Evolutionary conservation across 2,113 vertebrate species (phyloP).

Genomic region (Gymnorhina tibicen): DNA sequence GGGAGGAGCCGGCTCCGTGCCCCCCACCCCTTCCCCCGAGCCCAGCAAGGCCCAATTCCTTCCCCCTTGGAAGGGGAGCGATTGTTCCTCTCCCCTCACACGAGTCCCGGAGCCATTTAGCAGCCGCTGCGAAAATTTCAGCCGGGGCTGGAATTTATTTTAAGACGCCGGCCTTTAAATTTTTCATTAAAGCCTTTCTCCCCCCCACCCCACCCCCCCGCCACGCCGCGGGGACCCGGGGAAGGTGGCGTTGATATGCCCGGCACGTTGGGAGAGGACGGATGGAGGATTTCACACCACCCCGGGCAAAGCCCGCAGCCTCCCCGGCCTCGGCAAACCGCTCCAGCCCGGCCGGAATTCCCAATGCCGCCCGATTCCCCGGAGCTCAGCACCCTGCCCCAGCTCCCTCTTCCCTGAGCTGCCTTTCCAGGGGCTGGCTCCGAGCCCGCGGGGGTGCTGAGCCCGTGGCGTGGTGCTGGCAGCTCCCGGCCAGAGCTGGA

Average conservation of each 20-base stretch:
- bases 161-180: constrained; percentile 39
- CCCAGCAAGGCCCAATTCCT: neutral
- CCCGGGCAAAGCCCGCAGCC: neutral
- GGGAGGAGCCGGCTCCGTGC: neutral
- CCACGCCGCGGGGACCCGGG: neutral
- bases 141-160: constrained; percentile 54
- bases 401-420: neutral
- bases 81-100: neutral
- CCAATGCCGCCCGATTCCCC: rapidly evolving
- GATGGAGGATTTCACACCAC: neutral
- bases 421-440: neutral
- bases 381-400: neutral
- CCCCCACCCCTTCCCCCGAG: too few relatives aligned
- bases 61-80: neutral
- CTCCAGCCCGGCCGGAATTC: neutral
- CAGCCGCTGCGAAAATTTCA: constrained; percentile 42
- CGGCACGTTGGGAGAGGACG: neutral
- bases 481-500: neutral
- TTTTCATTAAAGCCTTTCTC: constrained; percentile 37
- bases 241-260: neutral
- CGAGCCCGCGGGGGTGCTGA: neutral
- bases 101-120: neutral
- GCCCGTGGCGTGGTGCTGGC: rapidly evolving
- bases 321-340: rapidly evolving
- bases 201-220: too few relatives aligned